A percentile compares a stretch with the other conserved stretches of the same genome.
phyloP scores from a whole-genome alignment of 1,140 invertebrate genomes.

The Drosophila willistoni region DNA sequence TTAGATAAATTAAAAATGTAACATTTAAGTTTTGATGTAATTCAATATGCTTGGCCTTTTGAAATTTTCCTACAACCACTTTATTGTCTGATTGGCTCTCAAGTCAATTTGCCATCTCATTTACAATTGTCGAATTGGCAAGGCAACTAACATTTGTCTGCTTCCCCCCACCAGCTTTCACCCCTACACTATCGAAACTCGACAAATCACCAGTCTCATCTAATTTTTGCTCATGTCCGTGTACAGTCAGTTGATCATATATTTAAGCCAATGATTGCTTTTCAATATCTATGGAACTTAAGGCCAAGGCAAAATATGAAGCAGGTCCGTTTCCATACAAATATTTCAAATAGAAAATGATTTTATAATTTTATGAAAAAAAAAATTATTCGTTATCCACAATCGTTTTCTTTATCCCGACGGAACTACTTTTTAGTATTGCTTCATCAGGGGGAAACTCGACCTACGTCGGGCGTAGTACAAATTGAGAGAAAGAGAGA shows the following conservation, averaged over 20 bases:
- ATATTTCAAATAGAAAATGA: too few species aligned
- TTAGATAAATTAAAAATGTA: too few species aligned
- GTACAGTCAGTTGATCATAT: constrained; percentile 48
- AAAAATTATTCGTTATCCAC: too few species aligned
- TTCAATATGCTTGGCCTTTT: background rate
- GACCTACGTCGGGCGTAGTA: too few species aligned
- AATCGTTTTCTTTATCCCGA: too few species aligned
- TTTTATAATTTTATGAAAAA: too few species aligned
- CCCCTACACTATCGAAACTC: background rate
- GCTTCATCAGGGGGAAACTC: too few species aligned
- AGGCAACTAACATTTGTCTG: constrained; percentile 18
- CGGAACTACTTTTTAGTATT: too few species aligned
- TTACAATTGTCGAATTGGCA: constrained; percentile 44
- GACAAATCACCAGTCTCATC: background rate
- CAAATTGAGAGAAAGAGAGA: background rate
- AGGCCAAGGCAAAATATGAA: constrained; percentile 35
- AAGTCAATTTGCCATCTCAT: constrained; percentile 45
- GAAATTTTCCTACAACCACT: background rate
- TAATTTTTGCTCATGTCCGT: constrained; percentile 11
- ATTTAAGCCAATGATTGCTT: constrained; percentile 55
- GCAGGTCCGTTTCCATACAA: background rate
- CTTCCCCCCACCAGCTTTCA: background rate
- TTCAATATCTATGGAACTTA: constrained; percentile 37
- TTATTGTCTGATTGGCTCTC: constrained; percentile 10
- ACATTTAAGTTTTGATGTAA: background rate